Percentiles rank a stretch among this genome's conserved stretches.
Conservation (phyloP, 2,888 invertebrate species). For the Cacoxenus indagator region DNA sequence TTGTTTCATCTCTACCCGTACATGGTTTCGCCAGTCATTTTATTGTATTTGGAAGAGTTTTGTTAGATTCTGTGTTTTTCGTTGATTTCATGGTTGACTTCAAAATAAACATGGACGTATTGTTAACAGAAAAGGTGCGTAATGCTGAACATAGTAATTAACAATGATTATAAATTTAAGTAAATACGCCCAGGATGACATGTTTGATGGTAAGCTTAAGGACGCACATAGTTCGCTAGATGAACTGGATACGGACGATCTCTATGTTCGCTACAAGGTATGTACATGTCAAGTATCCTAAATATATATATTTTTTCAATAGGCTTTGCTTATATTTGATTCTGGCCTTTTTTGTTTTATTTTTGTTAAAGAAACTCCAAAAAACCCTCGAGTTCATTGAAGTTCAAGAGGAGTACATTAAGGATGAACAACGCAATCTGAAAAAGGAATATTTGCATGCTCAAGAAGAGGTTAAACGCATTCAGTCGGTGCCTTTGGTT, state of each 20-base stretch:
- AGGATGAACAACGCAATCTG: conserved; percentile 98
- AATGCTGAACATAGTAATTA: neutral
- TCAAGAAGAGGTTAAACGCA: conserved; percentile 97
- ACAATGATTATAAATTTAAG: neutral
- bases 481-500: conserved; percentile 98
- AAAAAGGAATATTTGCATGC: conserved; percentile 99
- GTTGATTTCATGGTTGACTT: neutral
- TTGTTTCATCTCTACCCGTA: too few relatives aligned
- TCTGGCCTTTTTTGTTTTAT: conserved; percentile 18
- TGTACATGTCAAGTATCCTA: neutral
- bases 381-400: conserved; percentile 96
- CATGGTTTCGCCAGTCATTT: conserved; percentile 35
- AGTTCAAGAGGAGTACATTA: conserved; percentile 99
- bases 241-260: conserved; percentile 90
- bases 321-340: neutral
- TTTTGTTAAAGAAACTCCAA: conserved; percentile 98
- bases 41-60: neutral
- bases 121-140: conserved; percentile 45
- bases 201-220: conserved; percentile 77
- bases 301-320: neutral
- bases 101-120: conserved; percentile 44
- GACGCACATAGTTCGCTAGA: conserved; percentile 80
- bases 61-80: neutral
- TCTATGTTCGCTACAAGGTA: conserved; percentile 96
- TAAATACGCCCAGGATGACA: conserved; percentile 75